Base-by-base conservation (phyloP, 2,113 vertebrate genomes). In the Condylura cristata region DNA sequence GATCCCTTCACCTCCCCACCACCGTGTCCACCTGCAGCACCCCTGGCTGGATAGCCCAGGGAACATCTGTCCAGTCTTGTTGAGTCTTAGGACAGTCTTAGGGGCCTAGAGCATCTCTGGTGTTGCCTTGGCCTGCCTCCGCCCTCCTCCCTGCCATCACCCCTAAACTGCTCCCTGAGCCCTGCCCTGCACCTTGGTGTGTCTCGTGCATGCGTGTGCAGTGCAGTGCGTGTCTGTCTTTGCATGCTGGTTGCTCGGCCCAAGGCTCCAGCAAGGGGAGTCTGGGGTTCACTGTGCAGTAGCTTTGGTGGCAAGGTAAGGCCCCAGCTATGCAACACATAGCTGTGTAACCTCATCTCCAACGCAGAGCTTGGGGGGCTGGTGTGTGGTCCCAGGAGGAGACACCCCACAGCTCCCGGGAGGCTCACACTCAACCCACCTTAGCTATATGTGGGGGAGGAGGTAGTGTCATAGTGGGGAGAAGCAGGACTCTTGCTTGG, bases 81-180 rank as follows among this genome's bases (percentile, higher is more conserved):
- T 96, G 97, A 97, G 92, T 75, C 86, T 95, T 95, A 96, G 97
- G 97, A 97, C 94, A 90, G 92, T 86, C 76, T n/a, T n/a, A n/a
- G 85, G 94, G 96, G 96, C 96, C 80, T 96, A 63, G 84, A 95
- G 96, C 85, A 78, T 68, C 95, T 97, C 95, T 70, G 74, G 89
- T 94, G 65, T 24, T 3, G 86, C 84, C 34, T 13, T 78, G 86
- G 90, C 96, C 90, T 86, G 86, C 85, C 66, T 75, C 58, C 26
- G 16, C 56, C 18, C 37, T 30, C 10, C 26, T 8, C 53, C 89
- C 79, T 72, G 82, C 70, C 80, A 3, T 58, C 66, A 32, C 44
- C 70, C 91, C 87, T 30, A 0, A 8, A 16, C 7, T 8, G 34
- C 81, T 22, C 18, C 61, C 90, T 2, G 1, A 22, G 72, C 79